These are phyloP conservation scores for Pampusana beccarii DNA, from an alignment of 2,113 vertebrate genomes.

Conservation along the genomic window DNA sequence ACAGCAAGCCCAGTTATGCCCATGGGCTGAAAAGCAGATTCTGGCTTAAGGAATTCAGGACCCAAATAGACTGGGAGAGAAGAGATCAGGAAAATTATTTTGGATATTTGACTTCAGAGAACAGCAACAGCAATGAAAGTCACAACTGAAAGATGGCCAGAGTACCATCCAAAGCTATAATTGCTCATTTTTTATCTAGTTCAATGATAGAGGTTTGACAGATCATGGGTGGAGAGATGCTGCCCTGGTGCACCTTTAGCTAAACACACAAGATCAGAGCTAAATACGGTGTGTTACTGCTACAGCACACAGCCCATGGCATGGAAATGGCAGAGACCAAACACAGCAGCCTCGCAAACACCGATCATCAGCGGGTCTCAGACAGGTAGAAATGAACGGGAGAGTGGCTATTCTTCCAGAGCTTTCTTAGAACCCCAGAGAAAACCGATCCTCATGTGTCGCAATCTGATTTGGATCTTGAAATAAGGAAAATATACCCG, in stretches of 20 bases:
- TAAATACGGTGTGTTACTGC: fast-evolving
- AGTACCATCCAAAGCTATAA: not conserved
- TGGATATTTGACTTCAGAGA: not conserved
- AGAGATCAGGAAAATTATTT: not conserved
- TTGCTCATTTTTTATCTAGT: not conserved
- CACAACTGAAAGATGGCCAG: not conserved
- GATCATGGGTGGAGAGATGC: fast-evolving
- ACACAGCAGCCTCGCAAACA: not conserved
- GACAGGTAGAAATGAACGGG: not conserved
- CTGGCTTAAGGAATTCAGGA: not conserved
- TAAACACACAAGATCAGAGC: fast-evolving
- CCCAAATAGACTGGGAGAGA: not conserved
- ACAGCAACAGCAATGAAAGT: not conserved
- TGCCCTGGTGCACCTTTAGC: not conserved
- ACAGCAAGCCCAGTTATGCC: fast-evolving
- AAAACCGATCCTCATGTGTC: not conserved
- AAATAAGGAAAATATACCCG: not conserved
- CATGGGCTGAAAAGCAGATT: not conserved
- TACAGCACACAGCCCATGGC: fast-evolving
- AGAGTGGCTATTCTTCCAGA: not conserved
- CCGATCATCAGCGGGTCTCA: fast-evolving
- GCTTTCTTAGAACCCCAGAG: not conserved
- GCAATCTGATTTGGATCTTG: not conserved
- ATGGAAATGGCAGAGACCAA: not conserved
- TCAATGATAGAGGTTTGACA: not conserved